These are phyloP conservation scores for Pseudopipra pipra DNA, from an alignment of 2,113 vertebrate genomes.

Conservation along the genomic window DNA sequence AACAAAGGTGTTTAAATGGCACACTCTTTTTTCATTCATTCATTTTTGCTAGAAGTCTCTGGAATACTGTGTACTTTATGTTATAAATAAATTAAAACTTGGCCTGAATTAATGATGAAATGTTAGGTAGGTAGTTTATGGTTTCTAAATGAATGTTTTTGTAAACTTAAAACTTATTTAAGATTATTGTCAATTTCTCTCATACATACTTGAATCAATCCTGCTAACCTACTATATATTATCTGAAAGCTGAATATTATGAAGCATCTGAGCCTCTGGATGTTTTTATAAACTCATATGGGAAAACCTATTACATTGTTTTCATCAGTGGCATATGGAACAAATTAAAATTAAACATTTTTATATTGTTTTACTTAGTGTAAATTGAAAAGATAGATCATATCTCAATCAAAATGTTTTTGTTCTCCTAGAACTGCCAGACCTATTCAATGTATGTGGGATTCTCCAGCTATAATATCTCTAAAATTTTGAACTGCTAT, in stretches of 20 bases:
- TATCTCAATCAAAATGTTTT: constrained; percentile 55
- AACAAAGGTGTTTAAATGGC: not conserved
- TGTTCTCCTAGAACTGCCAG: not conserved
- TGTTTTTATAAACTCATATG: constrained; percentile 41
- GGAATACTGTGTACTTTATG: not conserved
- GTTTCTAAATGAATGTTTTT: not conserved
- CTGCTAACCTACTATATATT: not conserved
- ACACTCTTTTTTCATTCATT: not conserved
- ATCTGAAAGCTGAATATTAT: constrained; percentile 33
- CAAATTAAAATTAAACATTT: constrained; percentile 55
- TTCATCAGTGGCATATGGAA: constrained; percentile 44
- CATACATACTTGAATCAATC: constrained; percentile 2
- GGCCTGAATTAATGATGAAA: not conserved
- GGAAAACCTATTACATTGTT: constrained; percentile 44
- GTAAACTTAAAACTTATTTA: constrained; percentile 6
- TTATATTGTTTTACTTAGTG: constrained; percentile 50
- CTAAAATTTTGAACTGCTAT: not conserved
- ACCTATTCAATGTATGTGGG: not conserved
- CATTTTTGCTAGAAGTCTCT: not conserved
- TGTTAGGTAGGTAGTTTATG: not conserved
- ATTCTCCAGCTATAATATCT: not conserved
- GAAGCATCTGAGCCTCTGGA: constrained; percentile 3
- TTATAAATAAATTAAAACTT: not conserved
- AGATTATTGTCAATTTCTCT: constrained; percentile 30
- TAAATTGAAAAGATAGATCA: constrained; percentile 55